Evolutionary conservation across 2,113 vertebrate genomes (phyloP).

Genomic region (Meles meles): DNA sequence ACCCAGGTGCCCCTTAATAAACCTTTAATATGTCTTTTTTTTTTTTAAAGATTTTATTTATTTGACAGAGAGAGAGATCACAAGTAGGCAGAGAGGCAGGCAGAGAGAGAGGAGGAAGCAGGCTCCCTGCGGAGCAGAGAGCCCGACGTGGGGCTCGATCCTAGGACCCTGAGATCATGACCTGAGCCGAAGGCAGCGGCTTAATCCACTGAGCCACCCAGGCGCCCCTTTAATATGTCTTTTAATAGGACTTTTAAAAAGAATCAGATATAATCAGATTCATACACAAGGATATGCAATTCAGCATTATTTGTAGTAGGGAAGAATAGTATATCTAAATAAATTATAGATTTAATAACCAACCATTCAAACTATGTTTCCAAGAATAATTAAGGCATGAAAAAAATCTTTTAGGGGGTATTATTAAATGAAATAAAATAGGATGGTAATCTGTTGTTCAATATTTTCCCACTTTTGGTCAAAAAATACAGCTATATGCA

Average conservation of each 20-base stretch:
- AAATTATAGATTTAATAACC: background rate
- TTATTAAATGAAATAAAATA: background rate
- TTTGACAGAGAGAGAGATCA: no score
- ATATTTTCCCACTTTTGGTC: background rate
- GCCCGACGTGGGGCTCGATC: no score
- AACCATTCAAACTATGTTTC: background rate
- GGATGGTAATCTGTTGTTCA: background rate
- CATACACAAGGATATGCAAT: background rate
- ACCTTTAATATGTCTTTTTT: no score
- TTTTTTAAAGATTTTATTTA: no score
- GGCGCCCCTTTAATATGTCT: background rate
- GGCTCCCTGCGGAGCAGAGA: no score
- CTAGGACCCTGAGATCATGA: no score
- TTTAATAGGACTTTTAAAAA: background rate
- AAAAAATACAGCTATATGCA: background rate
- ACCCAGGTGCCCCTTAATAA: no score
- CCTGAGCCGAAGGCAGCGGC: no score
- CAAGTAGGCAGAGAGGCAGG: no score
- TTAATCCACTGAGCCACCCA: no score
- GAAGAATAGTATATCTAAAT: background rate
- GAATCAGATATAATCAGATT: background rate
- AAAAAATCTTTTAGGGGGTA: background rate
- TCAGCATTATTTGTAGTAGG: background rate
- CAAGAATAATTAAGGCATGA: background rate
- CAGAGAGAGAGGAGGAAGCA: no score